Conservation (phyloP, 2,797 vertebrate genomes). For the Columba guinea region DNA sequence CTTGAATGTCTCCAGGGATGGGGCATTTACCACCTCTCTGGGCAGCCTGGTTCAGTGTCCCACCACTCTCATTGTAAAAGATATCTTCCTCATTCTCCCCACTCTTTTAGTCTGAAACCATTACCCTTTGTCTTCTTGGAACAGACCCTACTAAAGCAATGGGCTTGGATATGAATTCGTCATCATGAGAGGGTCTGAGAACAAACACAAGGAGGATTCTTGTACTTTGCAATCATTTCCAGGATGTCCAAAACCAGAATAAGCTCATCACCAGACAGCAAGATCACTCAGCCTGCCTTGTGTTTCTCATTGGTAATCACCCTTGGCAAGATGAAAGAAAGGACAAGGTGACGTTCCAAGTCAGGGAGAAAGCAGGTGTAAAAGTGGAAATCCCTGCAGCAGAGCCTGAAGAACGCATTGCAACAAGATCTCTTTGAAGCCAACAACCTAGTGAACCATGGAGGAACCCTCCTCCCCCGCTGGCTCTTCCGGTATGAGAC, state of each 20-base stretch:
- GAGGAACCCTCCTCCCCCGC: not conserved
- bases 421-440: slow-evolving; percentile 34
- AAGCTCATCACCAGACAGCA: not conserved
- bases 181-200: not conserved
- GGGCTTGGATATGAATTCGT: not conserved
- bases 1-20: no score
- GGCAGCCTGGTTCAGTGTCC: no score
- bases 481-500: not conserved
- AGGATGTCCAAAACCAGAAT: not conserved
- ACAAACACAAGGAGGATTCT: not conserved
- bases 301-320: not conserved
- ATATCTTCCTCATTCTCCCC: no score
- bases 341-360: not conserved
- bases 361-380: not conserved
- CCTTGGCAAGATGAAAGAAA: not conserved
- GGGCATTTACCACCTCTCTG: no score
- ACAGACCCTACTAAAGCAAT: not conserved
- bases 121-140: no score
- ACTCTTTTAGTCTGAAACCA: no score
- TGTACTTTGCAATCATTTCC: not conserved
- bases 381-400: not conserved
- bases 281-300: not conserved
- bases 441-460: not conserved
- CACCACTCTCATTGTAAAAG: no score
- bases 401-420: not conserved